These are phyloP conservation scores for Tetranychus truncatus DNA, from an alignment of 2,888 invertebrate genomes.

Conservation along the genomic window DNA sequence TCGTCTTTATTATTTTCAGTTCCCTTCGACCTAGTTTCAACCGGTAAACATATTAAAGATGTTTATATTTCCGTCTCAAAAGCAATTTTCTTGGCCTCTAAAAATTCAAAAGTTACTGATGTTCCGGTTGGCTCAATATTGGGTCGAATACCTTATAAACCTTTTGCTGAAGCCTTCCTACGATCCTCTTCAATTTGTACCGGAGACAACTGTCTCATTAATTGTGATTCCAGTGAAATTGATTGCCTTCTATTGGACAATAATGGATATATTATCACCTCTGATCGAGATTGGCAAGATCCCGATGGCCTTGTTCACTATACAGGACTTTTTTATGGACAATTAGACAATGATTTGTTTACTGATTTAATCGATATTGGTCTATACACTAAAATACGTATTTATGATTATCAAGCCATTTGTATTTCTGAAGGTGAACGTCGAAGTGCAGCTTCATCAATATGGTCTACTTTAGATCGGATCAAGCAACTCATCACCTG, in stretches of 20 bases:
- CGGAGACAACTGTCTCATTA: conserved; percentile 22
- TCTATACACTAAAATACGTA: background rate
- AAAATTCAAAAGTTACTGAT: conserved; percentile 31
- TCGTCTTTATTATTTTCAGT: conserved; percentile 79
- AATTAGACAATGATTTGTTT: conserved; percentile 15
- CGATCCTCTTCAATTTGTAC: conserved; percentile 47
- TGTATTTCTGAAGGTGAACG: conserved; percentile 12
- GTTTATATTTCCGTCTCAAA: conserved; percentile 59
- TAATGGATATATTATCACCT: conserved; percentile 78
- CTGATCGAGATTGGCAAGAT: conserved; percentile 40
- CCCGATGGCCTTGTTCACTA: conserved; percentile 4
- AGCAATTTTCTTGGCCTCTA: conserved; percentile 36
- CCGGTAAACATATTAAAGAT: background rate
- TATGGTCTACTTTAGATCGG: background rate
- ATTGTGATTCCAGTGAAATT: conserved; percentile 39
- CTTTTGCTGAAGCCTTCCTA: conserved; percentile 60
- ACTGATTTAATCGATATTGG: conserved; percentile 1
- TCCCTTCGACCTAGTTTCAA: conserved; percentile 49
- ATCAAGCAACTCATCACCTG: background rate
- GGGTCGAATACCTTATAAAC: conserved; percentile 59
- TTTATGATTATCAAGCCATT: conserved; percentile 17
- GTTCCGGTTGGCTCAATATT: conserved; percentile 61
- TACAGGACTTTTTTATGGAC: conserved; percentile 14
- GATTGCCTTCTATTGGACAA: conserved; percentile 86
- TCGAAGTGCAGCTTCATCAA: background rate